phyloP scores from a whole-genome alignment of 1,140 invertebrate genomes.

The Yoshiicerus persimilis region DNA sequence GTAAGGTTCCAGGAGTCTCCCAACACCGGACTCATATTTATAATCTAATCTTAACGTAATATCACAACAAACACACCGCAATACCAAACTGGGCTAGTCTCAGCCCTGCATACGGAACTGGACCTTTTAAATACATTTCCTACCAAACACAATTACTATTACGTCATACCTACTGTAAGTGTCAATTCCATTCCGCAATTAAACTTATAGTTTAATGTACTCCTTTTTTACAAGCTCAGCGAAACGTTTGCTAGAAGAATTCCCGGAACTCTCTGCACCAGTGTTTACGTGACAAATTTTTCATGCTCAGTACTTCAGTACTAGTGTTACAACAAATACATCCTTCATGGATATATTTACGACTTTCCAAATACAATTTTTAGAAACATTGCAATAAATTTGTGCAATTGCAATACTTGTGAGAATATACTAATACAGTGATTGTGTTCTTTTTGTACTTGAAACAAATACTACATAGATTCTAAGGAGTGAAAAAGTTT shows the following conservation, averaged over 20 bases:
- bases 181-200: neutral
- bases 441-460: neutral
- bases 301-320: too few species aligned
- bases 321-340: too few species aligned
- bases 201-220: neutral
- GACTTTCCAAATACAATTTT: too few species aligned
- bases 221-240: neutral
- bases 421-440: neutral
- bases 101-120: neutral
- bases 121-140: neutral
- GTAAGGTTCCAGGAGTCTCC: neutral
- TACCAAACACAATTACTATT: neutral
- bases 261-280: too few species aligned
- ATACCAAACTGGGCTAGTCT: neutral
- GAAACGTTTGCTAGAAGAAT: too few species aligned
- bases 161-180: too few species aligned
- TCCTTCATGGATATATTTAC: neutral
- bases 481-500: neutral
- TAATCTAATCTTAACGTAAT: constrained; percentile 2
- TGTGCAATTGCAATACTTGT: neutral
- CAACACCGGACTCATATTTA: neutral
- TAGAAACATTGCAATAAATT: too few species aligned
- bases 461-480: neutral
- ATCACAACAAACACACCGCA: neutral
- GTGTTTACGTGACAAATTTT: too few species aligned